Conservation (phyloP, 2,797 vertebrate genomes). For the Lepus oiostolus region DNA sequence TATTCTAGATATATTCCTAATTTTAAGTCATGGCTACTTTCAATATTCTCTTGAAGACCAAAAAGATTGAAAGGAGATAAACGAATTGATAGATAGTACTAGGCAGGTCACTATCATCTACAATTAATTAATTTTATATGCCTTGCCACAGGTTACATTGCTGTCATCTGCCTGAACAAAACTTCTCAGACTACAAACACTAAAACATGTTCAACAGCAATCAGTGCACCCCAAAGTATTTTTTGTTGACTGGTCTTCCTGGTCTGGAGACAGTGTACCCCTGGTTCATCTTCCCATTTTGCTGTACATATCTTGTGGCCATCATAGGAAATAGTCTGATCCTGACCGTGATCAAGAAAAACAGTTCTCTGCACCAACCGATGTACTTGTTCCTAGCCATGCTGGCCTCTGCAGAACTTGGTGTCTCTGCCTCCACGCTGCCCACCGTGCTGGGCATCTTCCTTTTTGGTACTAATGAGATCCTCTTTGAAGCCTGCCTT, state of each 20-base stretch:
- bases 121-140: not conserved
- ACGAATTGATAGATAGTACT: not conserved
- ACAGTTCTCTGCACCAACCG: constrained; percentile 85
- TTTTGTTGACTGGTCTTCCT: constrained; percentile 70
- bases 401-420: constrained; percentile 88
- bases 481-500: constrained; percentile 89
- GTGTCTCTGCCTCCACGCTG: constrained; percentile 86
- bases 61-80: not conserved
- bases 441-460: constrained; percentile 89
- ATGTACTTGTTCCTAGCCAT: constrained; percentile 90
- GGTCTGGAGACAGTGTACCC: constrained; percentile 59
- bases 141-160: not conserved
- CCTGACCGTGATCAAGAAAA: constrained; percentile 84
- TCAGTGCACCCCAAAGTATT: constrained; percentile 41
- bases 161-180: not conserved
- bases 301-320: constrained; percentile 69
- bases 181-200: not conserved
- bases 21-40: not conserved
- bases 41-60: not conserved
- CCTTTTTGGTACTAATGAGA: constrained; percentile 85
- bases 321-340: constrained; percentile 88
- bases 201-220: not conserved
- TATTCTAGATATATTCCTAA: not conserved
- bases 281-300: constrained; percentile 72
- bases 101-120: not conserved